Evolutionary conservation across 2,113 vertebrate genomes (phyloP).

Genomic region (Lophura nycthemera): DNA sequence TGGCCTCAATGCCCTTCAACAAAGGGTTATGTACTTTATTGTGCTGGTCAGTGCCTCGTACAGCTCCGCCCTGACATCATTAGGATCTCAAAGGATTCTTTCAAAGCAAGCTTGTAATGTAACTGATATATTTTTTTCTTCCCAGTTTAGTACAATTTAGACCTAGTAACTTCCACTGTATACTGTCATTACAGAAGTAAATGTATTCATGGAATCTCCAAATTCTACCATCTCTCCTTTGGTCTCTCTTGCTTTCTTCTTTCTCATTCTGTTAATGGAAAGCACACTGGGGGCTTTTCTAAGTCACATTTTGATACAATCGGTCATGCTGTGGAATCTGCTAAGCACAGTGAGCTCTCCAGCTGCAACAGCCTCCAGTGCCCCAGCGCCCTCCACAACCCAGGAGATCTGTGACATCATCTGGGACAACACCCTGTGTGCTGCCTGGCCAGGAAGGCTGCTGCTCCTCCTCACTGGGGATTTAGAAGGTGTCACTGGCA

Average conservation of each 20-base stretch:
- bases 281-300: slow-evolving; percentile 25
- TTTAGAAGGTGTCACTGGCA: slow-evolving; percentile 48
- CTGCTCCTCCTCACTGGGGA: background rate
- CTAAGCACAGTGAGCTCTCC: background rate
- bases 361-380: background rate
- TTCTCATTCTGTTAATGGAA: slow-evolving; percentile 3
- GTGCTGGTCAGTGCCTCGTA: background rate
- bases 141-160: background rate
- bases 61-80: background rate
- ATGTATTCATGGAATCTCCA: background rate
- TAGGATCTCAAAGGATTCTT: background rate
- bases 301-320: slow-evolving; percentile 26
- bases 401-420: background rate
- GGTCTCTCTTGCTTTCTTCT: background rate
- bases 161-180: background rate
- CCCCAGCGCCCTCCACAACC: background rate
- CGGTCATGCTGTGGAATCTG: slow-evolving; percentile 6
- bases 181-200: background rate
- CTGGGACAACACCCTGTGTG: background rate
- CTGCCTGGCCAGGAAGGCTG: background rate
- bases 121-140: background rate
- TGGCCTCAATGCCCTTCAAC: background rate
- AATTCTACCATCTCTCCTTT: background rate
- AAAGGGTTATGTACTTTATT: background rate
- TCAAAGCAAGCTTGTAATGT: background rate